A percentile compares a stretch with the other conserved stretches of the same genome.
Conservation (phyloP, 2,888 invertebrate genomes). For the Morinoia aosen region DNA sequence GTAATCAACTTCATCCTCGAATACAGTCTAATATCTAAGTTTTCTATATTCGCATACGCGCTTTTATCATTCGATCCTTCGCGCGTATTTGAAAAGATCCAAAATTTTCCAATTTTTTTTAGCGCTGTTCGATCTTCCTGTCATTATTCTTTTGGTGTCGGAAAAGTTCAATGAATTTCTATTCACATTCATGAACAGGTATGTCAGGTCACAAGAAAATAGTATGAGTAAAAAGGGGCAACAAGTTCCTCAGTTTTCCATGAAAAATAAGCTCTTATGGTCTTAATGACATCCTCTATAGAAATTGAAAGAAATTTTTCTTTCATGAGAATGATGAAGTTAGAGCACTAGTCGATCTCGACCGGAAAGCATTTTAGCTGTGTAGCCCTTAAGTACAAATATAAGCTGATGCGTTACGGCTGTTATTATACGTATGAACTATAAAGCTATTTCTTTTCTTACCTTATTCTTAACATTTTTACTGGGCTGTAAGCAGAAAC, state of each 20-base stretch:
- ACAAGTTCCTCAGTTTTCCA: background rate
- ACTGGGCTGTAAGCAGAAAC: too few species aligned
- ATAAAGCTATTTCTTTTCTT: too few species aligned
- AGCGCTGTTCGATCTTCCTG: background rate
- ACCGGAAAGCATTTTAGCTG: background rate
- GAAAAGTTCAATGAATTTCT: background rate
- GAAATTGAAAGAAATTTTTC: background rate
- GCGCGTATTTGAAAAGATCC: background rate
- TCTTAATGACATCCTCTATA: background rate
- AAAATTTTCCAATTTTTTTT: background rate
- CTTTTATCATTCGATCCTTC: background rate
- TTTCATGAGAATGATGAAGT: background rate
- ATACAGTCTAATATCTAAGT: background rate
- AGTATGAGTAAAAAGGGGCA: background rate
- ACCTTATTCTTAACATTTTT: too few species aligned
- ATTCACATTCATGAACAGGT: background rate
- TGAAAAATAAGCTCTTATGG: background rate
- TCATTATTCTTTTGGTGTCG: background rate
- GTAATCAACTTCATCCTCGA: too few species aligned
- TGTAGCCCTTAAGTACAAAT: background rate
- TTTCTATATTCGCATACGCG: background rate
- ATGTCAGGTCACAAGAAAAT: background rate
- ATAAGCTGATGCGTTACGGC: too few species aligned
- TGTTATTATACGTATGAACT: too few species aligned
- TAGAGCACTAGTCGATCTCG: background rate